Conservation (phyloP, 2,888 invertebrate species). For the Papilio demoleus region DNA sequence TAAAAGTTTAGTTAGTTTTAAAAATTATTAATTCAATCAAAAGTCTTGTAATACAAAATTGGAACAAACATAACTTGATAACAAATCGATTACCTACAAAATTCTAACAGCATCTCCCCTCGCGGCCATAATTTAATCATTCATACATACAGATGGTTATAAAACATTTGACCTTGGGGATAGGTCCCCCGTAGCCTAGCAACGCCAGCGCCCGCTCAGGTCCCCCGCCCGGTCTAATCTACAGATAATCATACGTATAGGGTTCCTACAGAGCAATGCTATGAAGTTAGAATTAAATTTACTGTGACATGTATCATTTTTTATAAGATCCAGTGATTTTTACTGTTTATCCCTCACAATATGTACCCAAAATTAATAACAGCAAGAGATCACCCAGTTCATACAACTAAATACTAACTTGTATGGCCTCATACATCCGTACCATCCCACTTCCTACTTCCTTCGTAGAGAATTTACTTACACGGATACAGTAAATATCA, state of each 20-base stretch:
- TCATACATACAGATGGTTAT: conserved; percentile 64
- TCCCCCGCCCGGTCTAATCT: conserved; percentile 76
- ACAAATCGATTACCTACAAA: conserved; percentile 42
- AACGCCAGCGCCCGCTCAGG: conserved; percentile 70
- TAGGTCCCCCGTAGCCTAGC: conserved; percentile 77
- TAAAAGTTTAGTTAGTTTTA: conserved; percentile 1
- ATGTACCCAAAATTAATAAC: too few species aligned
- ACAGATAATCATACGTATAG: conserved; percentile 76
- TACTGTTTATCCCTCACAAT: neutral
- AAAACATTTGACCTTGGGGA: conserved; percentile 78
- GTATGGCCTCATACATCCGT: too few species aligned
- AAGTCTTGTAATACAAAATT: conserved; percentile 23
- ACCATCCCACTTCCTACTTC: too few species aligned
- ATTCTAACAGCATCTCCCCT: conserved; percentile 59
- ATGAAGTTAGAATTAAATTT: conserved; percentile 60
- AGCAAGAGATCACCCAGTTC: too few species aligned
- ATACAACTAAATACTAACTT: too few species aligned
- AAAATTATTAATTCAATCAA: conserved; percentile 22
- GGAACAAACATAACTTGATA: conserved; percentile 34
- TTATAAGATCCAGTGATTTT: neutral
- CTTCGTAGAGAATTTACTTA: too few species aligned
- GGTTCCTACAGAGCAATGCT: conserved; percentile 62
- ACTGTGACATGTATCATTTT: neutral
- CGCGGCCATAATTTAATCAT: conserved; percentile 56
- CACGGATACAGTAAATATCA: too few species aligned